A percentile compares a stretch with the other conserved stretches of the same genome.
phyloP scores from a whole-genome alignment of 1,140 invertebrate genomes.

The Neodiprion virginianus region DNA sequence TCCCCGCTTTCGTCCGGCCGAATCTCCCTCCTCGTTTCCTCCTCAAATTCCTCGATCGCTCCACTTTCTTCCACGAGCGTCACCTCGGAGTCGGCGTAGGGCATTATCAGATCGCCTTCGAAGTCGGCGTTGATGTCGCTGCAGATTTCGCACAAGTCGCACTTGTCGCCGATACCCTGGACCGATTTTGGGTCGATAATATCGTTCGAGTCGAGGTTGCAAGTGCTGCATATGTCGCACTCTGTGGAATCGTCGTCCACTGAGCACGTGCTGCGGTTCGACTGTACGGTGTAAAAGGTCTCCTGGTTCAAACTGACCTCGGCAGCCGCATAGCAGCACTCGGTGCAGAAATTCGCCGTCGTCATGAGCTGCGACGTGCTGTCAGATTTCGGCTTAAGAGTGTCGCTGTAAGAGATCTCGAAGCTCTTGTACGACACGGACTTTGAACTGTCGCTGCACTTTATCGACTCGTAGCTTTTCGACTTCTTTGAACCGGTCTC shows the following conservation, averaged over 20 bases:
- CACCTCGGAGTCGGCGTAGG: background rate
- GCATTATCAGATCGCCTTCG: background rate
- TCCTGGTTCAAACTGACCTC: slow-evolving; percentile 35
- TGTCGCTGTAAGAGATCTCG: slow-evolving; percentile 21
- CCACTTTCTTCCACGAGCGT: background rate
- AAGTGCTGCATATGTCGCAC: slow-evolving; percentile 56
- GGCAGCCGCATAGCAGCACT: slow-evolving; percentile 51
- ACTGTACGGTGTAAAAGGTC: slow-evolving; percentile 48
- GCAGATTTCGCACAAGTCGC: slow-evolving; percentile 55
- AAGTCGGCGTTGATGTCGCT: slow-evolving; percentile 35
- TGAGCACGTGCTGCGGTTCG: slow-evolving; percentile 47
- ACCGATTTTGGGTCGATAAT: slow-evolving; percentile 21
- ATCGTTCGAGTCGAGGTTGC: slow-evolving; percentile 44
- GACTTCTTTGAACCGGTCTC: slow-evolving; percentile 53
- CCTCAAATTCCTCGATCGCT: background rate
- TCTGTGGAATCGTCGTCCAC: slow-evolving; percentile 52
- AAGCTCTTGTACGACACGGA: slow-evolving; percentile 10
- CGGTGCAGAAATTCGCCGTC: slow-evolving; percentile 52
- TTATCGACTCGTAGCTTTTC: slow-evolving; percentile 58
- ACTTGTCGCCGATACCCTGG: slow-evolving; percentile 12
- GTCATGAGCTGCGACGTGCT: slow-evolving; percentile 43
- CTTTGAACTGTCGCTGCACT: slow-evolving; percentile 33
- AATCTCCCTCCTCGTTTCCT: background rate
- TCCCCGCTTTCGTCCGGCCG: background rate
- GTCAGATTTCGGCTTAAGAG: slow-evolving; percentile 37